These are phyloP conservation scores for Catostylus mosaicus DNA, from an alignment of 30 jellyfish, hydroid and myxozoan species.

Conservation along the genomic window DNA sequence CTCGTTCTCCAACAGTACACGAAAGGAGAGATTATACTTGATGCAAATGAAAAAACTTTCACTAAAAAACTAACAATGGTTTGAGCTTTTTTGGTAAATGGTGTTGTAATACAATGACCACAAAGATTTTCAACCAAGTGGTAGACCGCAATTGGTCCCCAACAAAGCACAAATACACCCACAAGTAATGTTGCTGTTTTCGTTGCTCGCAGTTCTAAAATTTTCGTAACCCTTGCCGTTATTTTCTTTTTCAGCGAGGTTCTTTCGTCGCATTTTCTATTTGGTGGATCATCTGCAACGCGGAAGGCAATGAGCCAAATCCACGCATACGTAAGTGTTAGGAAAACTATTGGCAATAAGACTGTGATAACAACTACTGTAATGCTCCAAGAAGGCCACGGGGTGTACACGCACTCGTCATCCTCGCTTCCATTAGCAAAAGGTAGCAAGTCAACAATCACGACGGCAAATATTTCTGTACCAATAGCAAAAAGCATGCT, in stretches of 20 bases:
- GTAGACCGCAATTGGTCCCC: constrained; percentile 78
- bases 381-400: constrained; percentile 75
- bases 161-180: constrained; percentile 67
- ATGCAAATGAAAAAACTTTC: constrained; percentile 46
- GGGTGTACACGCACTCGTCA: constrained; percentile 54
- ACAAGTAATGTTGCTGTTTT: constrained; percentile 65
- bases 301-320: constrained; percentile 61
- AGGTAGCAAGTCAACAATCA: constrained; percentile 57
- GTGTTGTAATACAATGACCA: constrained; percentile 27
- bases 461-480: constrained; percentile 23
- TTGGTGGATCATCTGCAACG: constrained; percentile 21
- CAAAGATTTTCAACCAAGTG: constrained; percentile 63
- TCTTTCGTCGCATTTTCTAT: constrained; percentile 5
- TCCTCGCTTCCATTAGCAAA: constrained; percentile 25
- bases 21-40: constrained; percentile 70
- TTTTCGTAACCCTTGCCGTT: constrained; percentile 26
- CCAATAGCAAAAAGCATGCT: constrained; percentile 39
- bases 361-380: constrained; percentile 45
- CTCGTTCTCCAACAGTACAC: constrained; percentile 81
- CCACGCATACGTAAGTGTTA: constrained; percentile 45
- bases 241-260: constrained; percentile 15
- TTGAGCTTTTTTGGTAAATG: constrained; percentile 7
- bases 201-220: constrained; percentile 70
- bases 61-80: constrained; percentile 40
- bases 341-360: constrained; percentile 53